Percentiles rank a stretch among this genome's conserved stretches.
These are phyloP conservation scores for Bombylius major DNA, from an alignment of 2,888 invertebrate genomes.

Conservation along the genomic window DNA sequence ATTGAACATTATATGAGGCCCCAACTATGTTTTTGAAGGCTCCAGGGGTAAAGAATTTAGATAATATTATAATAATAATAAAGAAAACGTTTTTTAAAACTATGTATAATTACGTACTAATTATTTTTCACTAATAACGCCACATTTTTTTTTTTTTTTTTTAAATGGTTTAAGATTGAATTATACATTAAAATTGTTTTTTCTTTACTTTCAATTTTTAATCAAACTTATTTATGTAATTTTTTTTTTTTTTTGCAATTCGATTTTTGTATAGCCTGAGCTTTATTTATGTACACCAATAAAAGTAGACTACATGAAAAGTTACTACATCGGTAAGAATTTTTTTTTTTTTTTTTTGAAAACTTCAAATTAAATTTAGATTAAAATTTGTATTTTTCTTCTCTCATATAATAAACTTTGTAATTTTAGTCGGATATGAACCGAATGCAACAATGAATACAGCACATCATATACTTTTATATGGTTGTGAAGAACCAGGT, in stretches of 20 bases:
- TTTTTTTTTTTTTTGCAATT: constrained; percentile 4
- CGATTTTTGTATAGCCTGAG: constrained; percentile 65
- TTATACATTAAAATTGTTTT: too few species aligned
- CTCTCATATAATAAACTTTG: background rate
- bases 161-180: too few species aligned
- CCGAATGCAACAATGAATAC: constrained; percentile 84
- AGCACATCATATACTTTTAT: constrained; percentile 87
- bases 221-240: background rate
- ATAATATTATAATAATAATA: too few species aligned
- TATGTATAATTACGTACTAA: too few species aligned
- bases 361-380: too few species aligned
- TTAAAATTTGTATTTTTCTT: background rate
- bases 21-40: too few species aligned
- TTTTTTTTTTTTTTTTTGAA: background rate
- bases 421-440: constrained; percentile 75
- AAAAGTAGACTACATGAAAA: constrained; percentile 59
- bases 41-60: too few species aligned
- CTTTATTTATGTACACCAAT: constrained; percentile 85
- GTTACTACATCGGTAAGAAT: constrained; percentile 67
- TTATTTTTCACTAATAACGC: too few species aligned
- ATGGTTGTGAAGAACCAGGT: constrained; percentile 65
- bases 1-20: too few species aligned
- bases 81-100: too few species aligned
- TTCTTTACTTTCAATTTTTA: too few species aligned
- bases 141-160: too few species aligned